Conservation (phyloP, 1,140 invertebrate genomes). For the Mya arenaria region DNA sequence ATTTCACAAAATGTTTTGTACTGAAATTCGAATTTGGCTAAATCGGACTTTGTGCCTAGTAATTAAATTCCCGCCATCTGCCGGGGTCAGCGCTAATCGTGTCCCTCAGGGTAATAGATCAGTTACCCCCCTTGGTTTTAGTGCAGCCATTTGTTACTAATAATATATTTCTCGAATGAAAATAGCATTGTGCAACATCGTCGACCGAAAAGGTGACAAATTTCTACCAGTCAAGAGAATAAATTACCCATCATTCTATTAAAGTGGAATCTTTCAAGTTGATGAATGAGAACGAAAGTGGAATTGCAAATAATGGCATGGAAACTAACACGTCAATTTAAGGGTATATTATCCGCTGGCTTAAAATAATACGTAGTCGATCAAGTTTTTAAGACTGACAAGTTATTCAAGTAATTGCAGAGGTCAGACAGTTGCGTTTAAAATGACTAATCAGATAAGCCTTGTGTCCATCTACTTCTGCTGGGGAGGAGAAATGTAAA, state of each 20-base stretch:
- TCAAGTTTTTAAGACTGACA: no score
- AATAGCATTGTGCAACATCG: not conserved
- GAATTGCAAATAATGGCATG: no score
- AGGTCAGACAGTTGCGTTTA: no score
- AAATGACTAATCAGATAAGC: no score
- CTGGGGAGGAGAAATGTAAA: no score
- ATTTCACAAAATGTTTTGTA: conserved; percentile 42
- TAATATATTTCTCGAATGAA: no score
- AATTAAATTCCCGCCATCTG: conserved; percentile 46
- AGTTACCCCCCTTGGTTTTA: conserved; percentile 42
- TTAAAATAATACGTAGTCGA: no score
- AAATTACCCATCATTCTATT: not conserved
- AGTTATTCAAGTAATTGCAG: no score
- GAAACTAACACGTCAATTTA: no score
- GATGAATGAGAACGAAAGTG: no score
- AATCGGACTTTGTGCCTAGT: conserved; percentile 24
- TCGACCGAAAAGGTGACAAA: not conserved
- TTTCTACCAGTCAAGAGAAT: not conserved
- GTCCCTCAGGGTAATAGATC: conserved; percentile 44
- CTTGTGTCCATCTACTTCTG: no score
- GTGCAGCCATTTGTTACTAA: not conserved
- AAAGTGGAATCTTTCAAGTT: not conserved
- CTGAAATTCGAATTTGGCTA: conserved; percentile 37
- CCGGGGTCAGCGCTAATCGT: conserved; percentile 29
- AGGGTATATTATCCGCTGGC: no score